A percentile compares a stretch with the other conserved stretches of the same genome.
These are phyloP conservation scores for Anarsia innoxiella DNA, from an alignment of 2,888 invertebrate species.

Conservation along the genomic window DNA sequence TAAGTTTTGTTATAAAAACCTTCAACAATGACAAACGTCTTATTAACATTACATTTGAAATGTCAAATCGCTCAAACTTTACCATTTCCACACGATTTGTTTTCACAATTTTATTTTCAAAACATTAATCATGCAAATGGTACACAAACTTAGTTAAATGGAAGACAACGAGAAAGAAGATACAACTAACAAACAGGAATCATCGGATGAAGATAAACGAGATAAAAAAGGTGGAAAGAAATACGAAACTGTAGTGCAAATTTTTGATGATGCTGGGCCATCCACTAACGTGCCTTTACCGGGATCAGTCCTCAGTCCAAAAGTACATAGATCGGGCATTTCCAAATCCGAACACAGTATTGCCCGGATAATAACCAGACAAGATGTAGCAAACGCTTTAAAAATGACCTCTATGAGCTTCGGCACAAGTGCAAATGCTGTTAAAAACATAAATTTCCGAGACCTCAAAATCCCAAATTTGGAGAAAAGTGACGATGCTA, in stretches of 20 bases:
- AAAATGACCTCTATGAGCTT: slow-evolving; percentile 47
- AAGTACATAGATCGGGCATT: slow-evolving; percentile 32
- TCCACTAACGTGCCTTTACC: slow-evolving; percentile 57
- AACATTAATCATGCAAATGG: slow-evolving; percentile 41
- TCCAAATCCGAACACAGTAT: slow-evolving; percentile 66
- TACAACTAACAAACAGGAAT: slow-evolving; percentile 24
- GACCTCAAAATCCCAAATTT: slow-evolving; percentile 45
- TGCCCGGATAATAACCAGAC: slow-evolving; percentile 47
- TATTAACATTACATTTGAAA: too few relatives aligned
- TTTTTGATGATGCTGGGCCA: slow-evolving; percentile 51
- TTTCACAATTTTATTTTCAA: slow-evolving; percentile 16
- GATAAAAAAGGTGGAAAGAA: slow-evolving; percentile 6
- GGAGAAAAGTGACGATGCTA: slow-evolving; percentile 25
- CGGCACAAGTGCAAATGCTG: slow-evolving; percentile 23
- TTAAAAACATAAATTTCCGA: slow-evolving; percentile 32
- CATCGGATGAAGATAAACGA: slow-evolving; percentile 16
- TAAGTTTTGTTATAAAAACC: too few relatives aligned
- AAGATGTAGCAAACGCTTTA: slow-evolving; percentile 54
- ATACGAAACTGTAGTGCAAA: slow-evolving; percentile 14
- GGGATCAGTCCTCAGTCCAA: slow-evolving; percentile 37
- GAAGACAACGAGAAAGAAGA: slow-evolving; percentile 41
- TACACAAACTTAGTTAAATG: slow-evolving; percentile 43
- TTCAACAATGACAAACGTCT: too few relatives aligned
- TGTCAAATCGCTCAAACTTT: background rate
- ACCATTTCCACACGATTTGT: background rate